Percentiles rank a stretch among this genome's conserved stretches.
These are phyloP conservation scores for Muntiacus reevesi DNA, from an alignment of 2,113 vertebrate genomes.

Conservation along the genomic window DNA sequence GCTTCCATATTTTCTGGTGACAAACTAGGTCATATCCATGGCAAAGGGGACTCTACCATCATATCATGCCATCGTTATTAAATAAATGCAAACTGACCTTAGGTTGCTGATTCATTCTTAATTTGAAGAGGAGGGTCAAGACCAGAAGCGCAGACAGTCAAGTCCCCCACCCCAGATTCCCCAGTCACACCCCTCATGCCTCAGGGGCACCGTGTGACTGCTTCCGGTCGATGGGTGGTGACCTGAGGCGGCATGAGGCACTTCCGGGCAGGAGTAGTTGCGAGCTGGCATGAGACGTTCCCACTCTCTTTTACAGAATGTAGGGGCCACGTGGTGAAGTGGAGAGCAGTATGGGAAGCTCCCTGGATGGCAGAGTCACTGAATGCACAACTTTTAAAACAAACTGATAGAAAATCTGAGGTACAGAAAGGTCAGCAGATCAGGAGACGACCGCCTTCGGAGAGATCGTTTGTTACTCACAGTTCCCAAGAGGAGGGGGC, in stretches of 20 bases:
- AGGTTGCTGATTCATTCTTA: background rate
- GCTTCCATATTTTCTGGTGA: conserved; percentile 21
- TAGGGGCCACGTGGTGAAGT: accelerated
- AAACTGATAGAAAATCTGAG: background rate
- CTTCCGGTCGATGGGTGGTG: accelerated
- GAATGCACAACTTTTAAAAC: background rate
- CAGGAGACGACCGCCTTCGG: background rate
- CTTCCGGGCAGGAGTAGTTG: accelerated
- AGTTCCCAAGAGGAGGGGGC: background rate
- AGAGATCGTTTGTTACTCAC: background rate
- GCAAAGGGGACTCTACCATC: background rate
- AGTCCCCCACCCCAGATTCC: background rate
- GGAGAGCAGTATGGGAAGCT: background rate
- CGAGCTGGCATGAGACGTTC: accelerated
- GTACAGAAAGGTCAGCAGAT: background rate
- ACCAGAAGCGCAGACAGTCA: accelerated
- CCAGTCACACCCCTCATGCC: background rate
- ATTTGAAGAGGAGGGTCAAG: background rate
- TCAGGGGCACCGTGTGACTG: accelerated
- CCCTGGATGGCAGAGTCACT: background rate
- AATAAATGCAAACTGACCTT: conserved; percentile 47
- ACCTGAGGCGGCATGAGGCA: accelerated
- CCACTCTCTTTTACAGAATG: background rate
- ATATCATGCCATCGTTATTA: background rate
- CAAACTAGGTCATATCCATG: background rate